Conservation (phyloP, 2,888 invertebrate species). For the Heterodera filipjevi region DNA sequence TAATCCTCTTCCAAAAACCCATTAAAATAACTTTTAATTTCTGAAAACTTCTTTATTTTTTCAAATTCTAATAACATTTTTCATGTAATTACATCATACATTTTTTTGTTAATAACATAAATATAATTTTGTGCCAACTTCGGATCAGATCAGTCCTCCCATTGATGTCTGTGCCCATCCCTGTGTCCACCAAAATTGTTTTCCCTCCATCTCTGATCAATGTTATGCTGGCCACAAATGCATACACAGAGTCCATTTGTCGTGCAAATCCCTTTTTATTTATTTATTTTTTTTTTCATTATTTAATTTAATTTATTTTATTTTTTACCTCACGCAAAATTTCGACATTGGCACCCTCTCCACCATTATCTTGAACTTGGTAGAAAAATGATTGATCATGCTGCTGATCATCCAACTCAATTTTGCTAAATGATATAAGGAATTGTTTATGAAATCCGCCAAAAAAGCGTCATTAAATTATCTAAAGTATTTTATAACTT, state of each 20-base stretch:
- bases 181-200: constrained; percentile 62
- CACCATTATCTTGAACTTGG: constrained; percentile 24
- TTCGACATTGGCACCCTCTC: constrained; percentile 41
- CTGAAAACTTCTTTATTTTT: too few relatives aligned
- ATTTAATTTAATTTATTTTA: background rate
- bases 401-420: background rate
- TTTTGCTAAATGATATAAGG: background rate
- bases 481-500: too few relatives aligned
- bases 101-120: too few relatives aligned
- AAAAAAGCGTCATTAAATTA: too few relatives aligned
- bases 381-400: constrained; percentile 14
- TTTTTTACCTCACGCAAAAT: constrained; percentile 40
- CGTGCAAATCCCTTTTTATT: constrained; percentile 56
- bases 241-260: constrained; percentile 54
- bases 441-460: background rate
- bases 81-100: too few relatives aligned
- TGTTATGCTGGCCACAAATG: constrained; percentile 60
- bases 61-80: too few relatives aligned
- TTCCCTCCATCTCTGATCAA: constrained; percentile 54
- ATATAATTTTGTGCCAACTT: constrained; percentile 41
- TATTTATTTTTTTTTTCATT: background rate
- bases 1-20: too few relatives aligned
- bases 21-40: too few relatives aligned
- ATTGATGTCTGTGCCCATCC: constrained; percentile 62
- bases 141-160: constrained; percentile 55